phyloP scores from a whole-genome alignment of 2,113 vertebrate species.

The Coptodon rendalli region DNA sequence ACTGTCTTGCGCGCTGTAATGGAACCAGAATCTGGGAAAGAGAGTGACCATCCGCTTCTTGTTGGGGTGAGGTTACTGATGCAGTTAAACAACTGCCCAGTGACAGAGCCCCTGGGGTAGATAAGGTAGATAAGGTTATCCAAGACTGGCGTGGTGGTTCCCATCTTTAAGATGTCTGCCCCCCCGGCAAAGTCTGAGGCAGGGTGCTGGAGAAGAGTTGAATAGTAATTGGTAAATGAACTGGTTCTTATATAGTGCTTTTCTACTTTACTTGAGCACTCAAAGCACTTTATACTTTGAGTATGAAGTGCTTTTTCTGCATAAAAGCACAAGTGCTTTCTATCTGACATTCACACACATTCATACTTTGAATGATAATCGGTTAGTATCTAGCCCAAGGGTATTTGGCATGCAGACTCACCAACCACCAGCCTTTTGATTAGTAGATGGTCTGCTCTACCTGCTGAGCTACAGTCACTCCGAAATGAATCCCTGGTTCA shows the following conservation, averaged over 20 bases:
- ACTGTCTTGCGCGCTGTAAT: neutral
- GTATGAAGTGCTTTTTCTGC: neutral
- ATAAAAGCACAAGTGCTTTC: neutral
- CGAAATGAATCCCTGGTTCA: neutral
- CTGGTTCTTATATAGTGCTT: neutral
- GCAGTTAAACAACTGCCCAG: neutral
- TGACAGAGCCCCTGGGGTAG: neutral
- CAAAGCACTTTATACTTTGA: neutral
- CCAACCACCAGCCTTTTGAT: neutral
- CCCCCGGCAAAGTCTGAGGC: neutral
- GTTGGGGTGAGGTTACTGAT: neutral
- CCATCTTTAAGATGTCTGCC: neutral
- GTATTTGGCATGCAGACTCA: neutral
- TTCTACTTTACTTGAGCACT: neutral
- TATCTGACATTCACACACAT: neutral
- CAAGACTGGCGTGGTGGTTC: neutral
- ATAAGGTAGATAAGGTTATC: neutral
- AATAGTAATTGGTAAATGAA: neutral
- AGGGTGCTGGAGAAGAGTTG: neutral
- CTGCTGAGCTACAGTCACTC: accelerated
- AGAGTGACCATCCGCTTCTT: neutral
- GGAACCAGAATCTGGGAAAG: neutral
- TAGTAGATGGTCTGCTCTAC: neutral
- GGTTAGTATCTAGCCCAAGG: neutral
- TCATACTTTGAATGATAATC: neutral